Conservation (phyloP, 1,140 invertebrate genomes). For the Lordiphosa clarofinis region DNA sequence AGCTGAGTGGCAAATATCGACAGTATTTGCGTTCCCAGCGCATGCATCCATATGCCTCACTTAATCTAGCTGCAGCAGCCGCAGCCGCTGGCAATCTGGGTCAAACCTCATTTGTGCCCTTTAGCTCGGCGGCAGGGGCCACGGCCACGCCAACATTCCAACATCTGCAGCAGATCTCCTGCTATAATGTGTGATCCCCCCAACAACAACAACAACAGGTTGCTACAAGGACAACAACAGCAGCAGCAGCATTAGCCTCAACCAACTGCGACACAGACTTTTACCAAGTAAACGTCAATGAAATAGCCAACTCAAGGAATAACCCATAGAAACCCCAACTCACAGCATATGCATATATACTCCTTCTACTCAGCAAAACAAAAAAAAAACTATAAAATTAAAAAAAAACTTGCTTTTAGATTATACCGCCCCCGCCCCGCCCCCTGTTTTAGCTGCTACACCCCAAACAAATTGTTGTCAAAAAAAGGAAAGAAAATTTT, state of each 20-base stretch:
- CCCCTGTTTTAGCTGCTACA: slow-evolving; percentile 32
- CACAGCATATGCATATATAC: slow-evolving; percentile 3
- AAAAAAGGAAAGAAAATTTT: slow-evolving; percentile 22
- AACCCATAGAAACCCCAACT: slow-evolving; percentile 37
- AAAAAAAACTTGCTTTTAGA: slow-evolving; percentile 27
- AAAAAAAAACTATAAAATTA: slow-evolving; percentile 45
- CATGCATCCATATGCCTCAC: slow-evolving; percentile 81
- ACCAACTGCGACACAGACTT: slow-evolving; percentile 63
- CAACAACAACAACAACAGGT: no score
- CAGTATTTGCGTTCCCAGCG: slow-evolving; percentile 81
- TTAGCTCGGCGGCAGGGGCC: slow-evolving; percentile 53
- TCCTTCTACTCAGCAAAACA: slow-evolving; percentile 11
- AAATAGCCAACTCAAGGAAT: slow-evolving; percentile 40
- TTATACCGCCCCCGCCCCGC: not conserved
- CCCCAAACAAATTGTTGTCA: slow-evolving; percentile 35
- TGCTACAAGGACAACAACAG: slow-evolving; percentile 28
- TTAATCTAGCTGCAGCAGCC: slow-evolving; percentile 40
- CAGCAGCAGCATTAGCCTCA: slow-evolving; percentile 30
- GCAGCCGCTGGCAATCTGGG: slow-evolving; percentile 38
- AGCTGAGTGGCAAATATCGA: slow-evolving; percentile 81
- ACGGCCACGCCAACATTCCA: slow-evolving; percentile 72
- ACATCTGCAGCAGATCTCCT: slow-evolving; percentile 82
- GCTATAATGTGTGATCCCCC: slow-evolving; percentile 82
- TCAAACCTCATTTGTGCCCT: slow-evolving; percentile 80
- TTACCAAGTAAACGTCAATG: slow-evolving; percentile 74